Base-by-base conservation (phyloP, 1,140 invertebrate genomes). In the Trichonephila clavata region DNA sequence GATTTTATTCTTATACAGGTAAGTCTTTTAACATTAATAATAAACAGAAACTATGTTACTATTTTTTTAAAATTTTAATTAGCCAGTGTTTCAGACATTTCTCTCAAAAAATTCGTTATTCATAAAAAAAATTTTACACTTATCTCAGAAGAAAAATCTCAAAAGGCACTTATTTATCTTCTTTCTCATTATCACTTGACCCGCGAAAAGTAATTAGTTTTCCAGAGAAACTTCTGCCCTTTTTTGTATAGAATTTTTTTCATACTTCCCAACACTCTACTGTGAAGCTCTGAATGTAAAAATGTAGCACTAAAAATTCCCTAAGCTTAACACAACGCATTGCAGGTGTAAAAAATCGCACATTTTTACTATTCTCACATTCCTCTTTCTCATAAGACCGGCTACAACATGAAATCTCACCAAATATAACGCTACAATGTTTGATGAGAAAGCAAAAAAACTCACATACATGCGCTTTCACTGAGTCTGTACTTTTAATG, bases 401-500 rank as follows among this genome's bases (percentile, higher is more conserved):
- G 14, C 50, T 32, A 60, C 50, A 10, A 81, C 68, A 71, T 81
- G 71, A 61, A 90, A 90, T 90, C 89, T 60, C 89, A 90, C 89
- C 59, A 60, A 59, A 71, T 89, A 90, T 81, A 27, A 60, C 7
- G 32, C 24, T 20, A 71, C 77, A 90, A 90, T 61, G 71, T 61
- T 81, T n/a, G 24, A 50, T 24, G 32, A n/a, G 57, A n/a, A 60
- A 39, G 32, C 4, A 20, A 60, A 80, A 90, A 50, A 89, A 65
- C 20, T 27, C 61, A 77, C 81, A 50, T 24, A 77, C 87, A 77
- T 32, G 57, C 18, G 16, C 68, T 61, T 63, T 80, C 27, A 32
- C 0, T 57, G 60, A 7, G 21, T 24, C 87, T 89, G 87, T 81
- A 90, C 89, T 90, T 90, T 90, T 89, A 89, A 89, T 61, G 87